Evolutionary conservation across 1,140 invertebrate genomes (phyloP).

Genomic region (Ylistrum balloti): DNA sequence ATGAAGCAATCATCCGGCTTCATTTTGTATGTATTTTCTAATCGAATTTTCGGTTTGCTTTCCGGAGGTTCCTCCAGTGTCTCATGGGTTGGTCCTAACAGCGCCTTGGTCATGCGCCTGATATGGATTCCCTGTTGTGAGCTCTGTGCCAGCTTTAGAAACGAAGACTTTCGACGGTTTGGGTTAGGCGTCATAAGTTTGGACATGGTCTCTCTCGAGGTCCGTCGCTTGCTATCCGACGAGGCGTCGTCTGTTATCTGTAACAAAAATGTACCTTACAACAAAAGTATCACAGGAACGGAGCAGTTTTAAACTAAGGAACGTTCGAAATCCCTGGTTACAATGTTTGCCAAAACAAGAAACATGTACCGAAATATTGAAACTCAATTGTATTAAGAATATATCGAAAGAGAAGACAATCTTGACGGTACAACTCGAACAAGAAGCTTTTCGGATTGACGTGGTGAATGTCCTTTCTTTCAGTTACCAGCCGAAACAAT

Average conservation of each 20-base stretch:
- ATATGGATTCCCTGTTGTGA: not conserved
- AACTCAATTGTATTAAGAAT: too few species aligned
- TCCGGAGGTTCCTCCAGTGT: constrained; percentile 44
- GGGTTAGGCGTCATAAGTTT: not conserved
- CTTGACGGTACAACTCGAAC: too few species aligned
- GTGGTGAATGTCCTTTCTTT: too few species aligned
- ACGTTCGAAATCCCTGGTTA: too few species aligned
- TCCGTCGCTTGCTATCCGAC: not conserved
- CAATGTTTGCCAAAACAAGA: too few species aligned
- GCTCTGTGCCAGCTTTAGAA: constrained; percentile 48
- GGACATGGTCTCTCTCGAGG: not conserved
- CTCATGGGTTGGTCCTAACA: constrained; percentile 45
- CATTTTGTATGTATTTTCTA: constrained; percentile 72
- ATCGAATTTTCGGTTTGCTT: constrained; percentile 61
- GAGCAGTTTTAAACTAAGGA: too few species aligned
- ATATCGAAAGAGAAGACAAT: too few species aligned
- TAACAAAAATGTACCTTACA: not conserved
- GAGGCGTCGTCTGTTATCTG: constrained; percentile 21
- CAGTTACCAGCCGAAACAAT: too few species aligned
- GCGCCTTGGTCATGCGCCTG: constrained; percentile 60
- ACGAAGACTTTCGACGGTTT: constrained; percentile 53
- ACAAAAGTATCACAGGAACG: not conserved
- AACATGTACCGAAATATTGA: too few species aligned
- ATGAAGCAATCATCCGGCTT: constrained; percentile 64
- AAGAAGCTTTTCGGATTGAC: too few species aligned